A percentile compares a stretch with the other conserved stretches of the same genome.
These are phyloP conservation scores for Moxostoma hubbsi DNA, from an alignment of 2,797 vertebrate species.

Conservation along the genomic window DNA sequence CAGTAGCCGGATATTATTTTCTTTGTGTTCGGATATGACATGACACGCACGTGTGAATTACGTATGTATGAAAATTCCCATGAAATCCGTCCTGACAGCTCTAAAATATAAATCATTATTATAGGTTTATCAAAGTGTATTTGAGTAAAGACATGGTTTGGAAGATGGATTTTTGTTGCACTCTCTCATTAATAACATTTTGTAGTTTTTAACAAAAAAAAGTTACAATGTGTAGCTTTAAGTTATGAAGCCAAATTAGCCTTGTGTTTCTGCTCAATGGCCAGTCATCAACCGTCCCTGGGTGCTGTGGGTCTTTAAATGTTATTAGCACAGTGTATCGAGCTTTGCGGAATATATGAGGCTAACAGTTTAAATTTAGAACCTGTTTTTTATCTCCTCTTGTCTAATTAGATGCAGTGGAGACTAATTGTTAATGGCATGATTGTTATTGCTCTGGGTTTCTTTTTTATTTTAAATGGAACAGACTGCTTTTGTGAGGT, in stretches of 20 bases:
- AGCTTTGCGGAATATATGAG: conserved; percentile 79
- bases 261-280: conserved; percentile 42
- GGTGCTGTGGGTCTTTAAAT: conserved; percentile 72
- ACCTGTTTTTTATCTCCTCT: conserved; percentile 80
- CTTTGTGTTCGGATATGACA: too few species aligned
- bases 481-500: conserved; percentile 85
- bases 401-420: conserved; percentile 87
- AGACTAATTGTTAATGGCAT: conserved; percentile 91
- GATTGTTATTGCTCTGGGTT: conserved; percentile 87
- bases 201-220: conserved; percentile 44
- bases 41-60: too few species aligned
- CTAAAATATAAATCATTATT: too few species aligned
- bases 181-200: conserved; percentile 54
- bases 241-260: conserved; percentile 51
- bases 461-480: conserved; percentile 76
- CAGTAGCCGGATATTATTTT: too few species aligned
- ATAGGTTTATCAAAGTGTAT: too few species aligned
- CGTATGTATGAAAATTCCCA: too few species aligned
- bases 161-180: not conserved
- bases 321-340: conserved; percentile 83
- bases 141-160: too few species aligned
- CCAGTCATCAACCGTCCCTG: conserved; percentile 70
- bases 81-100: too few species aligned
- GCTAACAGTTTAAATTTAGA: conserved; percentile 87
- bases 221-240: conserved; percentile 67